Evolutionary conservation across 2,797 vertebrate species (phyloP).

Genomic region (Uromys caudimaculatus): DNA sequence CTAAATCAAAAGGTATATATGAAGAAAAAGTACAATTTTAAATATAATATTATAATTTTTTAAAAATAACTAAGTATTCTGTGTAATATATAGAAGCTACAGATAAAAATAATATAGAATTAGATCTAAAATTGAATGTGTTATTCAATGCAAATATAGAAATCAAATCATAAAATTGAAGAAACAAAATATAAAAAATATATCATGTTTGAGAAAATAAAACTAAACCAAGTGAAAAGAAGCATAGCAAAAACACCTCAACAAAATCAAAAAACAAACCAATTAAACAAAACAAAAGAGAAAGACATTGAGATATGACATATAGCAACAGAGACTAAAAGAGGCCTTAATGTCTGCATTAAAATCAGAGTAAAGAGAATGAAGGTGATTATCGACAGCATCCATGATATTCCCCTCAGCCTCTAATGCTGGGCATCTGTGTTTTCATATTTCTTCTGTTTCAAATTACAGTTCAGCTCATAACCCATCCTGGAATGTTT

Average conservation of each 20-base stretch:
- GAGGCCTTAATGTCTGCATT: background rate
- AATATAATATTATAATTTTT: background rate
- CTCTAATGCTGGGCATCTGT: no score
- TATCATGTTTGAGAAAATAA: background rate
- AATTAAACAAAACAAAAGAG: background rate
- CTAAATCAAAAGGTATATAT: background rate
- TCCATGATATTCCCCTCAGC: background rate
- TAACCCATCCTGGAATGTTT: background rate
- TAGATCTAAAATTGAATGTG: background rate
- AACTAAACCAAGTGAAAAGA: background rate
- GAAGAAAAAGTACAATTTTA: background rate
- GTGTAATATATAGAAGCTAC: background rate
- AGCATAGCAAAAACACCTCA: background rate
- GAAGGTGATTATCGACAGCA: no score
- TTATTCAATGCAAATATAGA: background rate
- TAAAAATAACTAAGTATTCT: background rate
- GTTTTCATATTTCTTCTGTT: background rate
- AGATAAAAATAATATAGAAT: background rate
- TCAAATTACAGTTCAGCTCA: background rate
- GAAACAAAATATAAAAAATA: background rate
- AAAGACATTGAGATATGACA: background rate
- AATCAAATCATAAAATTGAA: background rate
- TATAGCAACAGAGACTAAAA: background rate
- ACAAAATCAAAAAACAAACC: background rate
- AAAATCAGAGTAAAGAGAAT: background rate